Evolutionary conservation across 2,797 vertebrate species (phyloP), one percentile per base, ranked within the genome.

Genomic region (Tolypeutes matacus): DNA sequence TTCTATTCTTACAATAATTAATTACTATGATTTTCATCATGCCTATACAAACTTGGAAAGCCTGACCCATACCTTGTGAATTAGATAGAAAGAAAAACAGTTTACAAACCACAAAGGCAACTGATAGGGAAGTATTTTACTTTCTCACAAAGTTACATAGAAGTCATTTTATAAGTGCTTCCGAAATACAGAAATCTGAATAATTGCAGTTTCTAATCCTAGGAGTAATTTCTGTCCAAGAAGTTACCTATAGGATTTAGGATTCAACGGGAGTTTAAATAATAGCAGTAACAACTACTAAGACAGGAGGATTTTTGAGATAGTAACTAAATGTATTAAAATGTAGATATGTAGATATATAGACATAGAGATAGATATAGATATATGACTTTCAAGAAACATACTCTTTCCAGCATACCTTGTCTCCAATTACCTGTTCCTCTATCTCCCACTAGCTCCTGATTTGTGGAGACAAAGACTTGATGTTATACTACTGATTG

Each of bases 1-100:
- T 95, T 94, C 31, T 91, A 96, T 95, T 96, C 92, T 94, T 51
- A 87, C 91, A 95, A 88, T 39, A 86, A 93, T 60, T 91, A 31
- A 90, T 67, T 84, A 64, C 72, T 91, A 42, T 80, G 81, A 13
- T 88, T 94, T 90, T 96, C 69, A 95, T 97, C 60, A 72, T 86
- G 85, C 73, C 64, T 84, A 60, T 93, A 23, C 78, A 94, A 95
- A 64, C 89, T 96, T 96, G 95, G 96, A 96, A 96, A 95, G 27
- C 58, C 31, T 60, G 67, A 85, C 73, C 36, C 4, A 82, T 60
- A 80, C 13, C 25, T 94, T 89, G 31, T 67, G 4, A 84, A 87
- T 92, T 80, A 95, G 36, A 65, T 84, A 69, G 56, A 83, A 93
- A 88, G 18, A 46, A 91, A 93, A 91, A 78, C 36, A 65, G 62